Percentiles rank a stretch among this genome's conserved stretches.
Evolutionary conservation across 2,888 invertebrate genomes (phyloP).

Genomic region (Lasioglossum calceatum): DNA sequence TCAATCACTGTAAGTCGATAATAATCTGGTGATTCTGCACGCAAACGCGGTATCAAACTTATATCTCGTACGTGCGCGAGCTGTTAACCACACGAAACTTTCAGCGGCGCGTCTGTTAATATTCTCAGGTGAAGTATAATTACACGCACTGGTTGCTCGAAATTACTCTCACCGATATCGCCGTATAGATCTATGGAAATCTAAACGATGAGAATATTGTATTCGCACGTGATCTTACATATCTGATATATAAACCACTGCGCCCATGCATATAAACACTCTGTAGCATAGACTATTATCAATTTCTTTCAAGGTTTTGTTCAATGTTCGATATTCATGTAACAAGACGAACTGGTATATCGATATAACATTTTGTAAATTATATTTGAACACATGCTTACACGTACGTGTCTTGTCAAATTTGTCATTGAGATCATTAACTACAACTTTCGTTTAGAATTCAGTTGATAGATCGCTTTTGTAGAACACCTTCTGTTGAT

Average conservation of each 20-base stretch:
- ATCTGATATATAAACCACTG: too few species aligned
- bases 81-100: conserved; percentile 36
- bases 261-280: background rate
- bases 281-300: background rate
- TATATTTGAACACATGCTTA: background rate
- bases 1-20: conserved; percentile 52
- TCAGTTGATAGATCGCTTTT: background rate
- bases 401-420: background rate
- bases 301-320: background rate
- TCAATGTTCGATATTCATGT: too few species aligned
- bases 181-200: conserved; percentile 51
- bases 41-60: conserved; percentile 54
- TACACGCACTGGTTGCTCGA: conserved; percentile 27
- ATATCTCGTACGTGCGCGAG: conserved; percentile 51
- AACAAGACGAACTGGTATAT: background rate
- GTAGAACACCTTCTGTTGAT: too few species aligned
- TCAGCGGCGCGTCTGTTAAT: conserved; percentile 16
- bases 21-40: conserved; percentile 61
- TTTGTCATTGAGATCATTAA: background rate
- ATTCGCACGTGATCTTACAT: background rate
- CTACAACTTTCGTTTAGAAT: background rate
- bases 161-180: conserved; percentile 7
- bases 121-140: conserved; percentile 29
- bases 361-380: background rate
- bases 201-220: background rate